Evolutionary conservation across 2,888 invertebrate species (phyloP).

Genomic region (Dorcus parallelipipedus): DNA sequence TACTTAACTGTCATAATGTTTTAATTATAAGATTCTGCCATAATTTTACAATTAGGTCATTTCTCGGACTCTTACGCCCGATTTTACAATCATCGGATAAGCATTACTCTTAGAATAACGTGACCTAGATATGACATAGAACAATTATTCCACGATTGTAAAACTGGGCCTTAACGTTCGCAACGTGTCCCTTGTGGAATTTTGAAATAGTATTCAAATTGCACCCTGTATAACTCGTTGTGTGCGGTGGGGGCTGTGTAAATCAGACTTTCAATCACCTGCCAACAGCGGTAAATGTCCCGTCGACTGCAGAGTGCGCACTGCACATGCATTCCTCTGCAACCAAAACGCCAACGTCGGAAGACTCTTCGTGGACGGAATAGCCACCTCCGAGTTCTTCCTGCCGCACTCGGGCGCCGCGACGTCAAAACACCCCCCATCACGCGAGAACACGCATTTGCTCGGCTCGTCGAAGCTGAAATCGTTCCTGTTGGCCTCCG

Average conservation of each 20-base stretch:
- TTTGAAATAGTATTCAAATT: too few relatives aligned
- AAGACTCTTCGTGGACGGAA: background rate
- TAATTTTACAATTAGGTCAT: too few relatives aligned
- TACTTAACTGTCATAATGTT: too few relatives aligned
- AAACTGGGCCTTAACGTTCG: too few relatives aligned
- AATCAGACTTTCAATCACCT: slow-evolving; percentile 46
- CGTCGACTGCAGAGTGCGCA: slow-evolving; percentile 40
- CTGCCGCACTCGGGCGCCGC: slow-evolving; percentile 27
- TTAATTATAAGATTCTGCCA: too few relatives aligned
- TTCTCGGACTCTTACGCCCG: too few relatives aligned
- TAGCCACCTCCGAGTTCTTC: background rate
- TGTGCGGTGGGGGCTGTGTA: background rate
- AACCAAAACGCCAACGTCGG: slow-evolving; percentile 10
- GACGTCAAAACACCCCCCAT: slow-evolving; percentile 35
- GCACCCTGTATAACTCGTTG: too few relatives aligned
- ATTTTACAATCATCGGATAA: too few relatives aligned
- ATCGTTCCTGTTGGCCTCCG: background rate
- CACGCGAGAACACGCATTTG: slow-evolving; percentile 28
- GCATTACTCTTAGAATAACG: too few relatives aligned
- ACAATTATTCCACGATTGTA: too few relatives aligned
- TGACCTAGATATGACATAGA: too few relatives aligned
- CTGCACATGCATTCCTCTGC: slow-evolving; percentile 27
- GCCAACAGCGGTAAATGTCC: slow-evolving; percentile 54
- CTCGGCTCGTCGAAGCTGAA: slow-evolving; percentile 20
- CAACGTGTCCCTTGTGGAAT: too few relatives aligned